Conservation (phyloP, 2,888 invertebrate genomes). For the Gymnoscelis rufifasciata region DNA sequence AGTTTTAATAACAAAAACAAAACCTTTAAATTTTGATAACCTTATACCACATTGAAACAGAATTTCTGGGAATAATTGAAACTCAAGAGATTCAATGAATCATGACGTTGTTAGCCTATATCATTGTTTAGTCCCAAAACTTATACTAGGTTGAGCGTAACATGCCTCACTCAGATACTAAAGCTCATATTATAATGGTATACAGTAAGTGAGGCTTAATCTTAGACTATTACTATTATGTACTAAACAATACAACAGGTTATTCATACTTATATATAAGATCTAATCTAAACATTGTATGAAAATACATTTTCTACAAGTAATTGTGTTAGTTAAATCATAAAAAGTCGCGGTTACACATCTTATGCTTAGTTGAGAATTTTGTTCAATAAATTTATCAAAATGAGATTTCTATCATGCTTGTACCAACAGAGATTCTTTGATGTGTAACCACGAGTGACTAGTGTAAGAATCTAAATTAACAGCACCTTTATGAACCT, state of each 20-base stretch:
- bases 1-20: conserved; percentile 26
- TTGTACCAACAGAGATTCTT: background rate
- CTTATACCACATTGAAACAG: background rate
- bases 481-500: conserved; percentile 44
- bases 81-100: conserved; percentile 16
- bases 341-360: conserved; percentile 16
- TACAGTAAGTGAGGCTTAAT: background rate
- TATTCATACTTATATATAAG: conserved; percentile 6
- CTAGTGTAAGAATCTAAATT: conserved; percentile 34
- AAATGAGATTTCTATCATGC: too few species aligned
- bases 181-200: background rate
- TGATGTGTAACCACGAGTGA: conserved; percentile 29
- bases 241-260: conserved; percentile 29
- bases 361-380: background rate
- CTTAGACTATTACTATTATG: background rate
- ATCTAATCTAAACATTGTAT: conserved; percentile 11
- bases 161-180: background rate
- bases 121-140: background rate
- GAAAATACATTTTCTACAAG: conserved; percentile 26
- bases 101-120: background rate
- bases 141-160: background rate
- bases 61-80: conserved; percentile 1
- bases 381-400: background rate
- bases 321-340: conserved; percentile 7
- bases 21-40: background rate